Evolutionary conservation across 1,140 invertebrate genomes (phyloP), one percentile per base, ranked within the genome.

Genomic region (Aphaenogaster ashmeadi): DNA sequence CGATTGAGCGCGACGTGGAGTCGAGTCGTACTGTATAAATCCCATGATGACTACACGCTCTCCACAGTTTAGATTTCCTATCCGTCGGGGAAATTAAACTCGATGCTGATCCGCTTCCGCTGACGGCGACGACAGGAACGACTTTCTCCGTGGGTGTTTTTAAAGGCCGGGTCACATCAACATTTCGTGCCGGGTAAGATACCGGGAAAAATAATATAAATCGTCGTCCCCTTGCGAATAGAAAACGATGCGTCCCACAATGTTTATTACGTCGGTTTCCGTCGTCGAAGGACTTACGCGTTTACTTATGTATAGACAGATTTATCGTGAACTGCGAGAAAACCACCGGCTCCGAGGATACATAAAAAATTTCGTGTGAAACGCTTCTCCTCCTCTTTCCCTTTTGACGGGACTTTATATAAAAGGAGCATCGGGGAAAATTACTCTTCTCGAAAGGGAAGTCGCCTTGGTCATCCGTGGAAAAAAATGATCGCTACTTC

Each of bases 1-100:
- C 74, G 62, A 79, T 67, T 69, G 83, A 77, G 83, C 83, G 83
- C 83, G 58, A 86, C 54, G 27, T 60, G 80, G 80, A 72, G 67
- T 60, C 80, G 69, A 47, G 56, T 44, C 75, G 33, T 60, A 44
- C 18, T 33, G 47, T 60, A 36, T 67, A 66, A 79, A 52, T 64
- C 21, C 27, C 47, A 38, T 36, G 47, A 50, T 21, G 60, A 52
- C 21, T n/a, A 27, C 64, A 67, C 56, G 33, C 58, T 78, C 58
- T 78, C 56, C 58, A 18, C 36, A 62, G 38, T 54, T 56, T 27
- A 44, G 41, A 79, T 21, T 27, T 62, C 38, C n/a, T 62, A 50
- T 33, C 54, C 80, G 69, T 62, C 41, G 11, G 18, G 60, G 33
- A 18, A 74, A 75, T 38, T 50, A 74, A 62, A 38, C 13, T 18